phyloP scores from a whole-genome alignment of 2,113 vertebrate genomes.

The Lota lota region DNA sequence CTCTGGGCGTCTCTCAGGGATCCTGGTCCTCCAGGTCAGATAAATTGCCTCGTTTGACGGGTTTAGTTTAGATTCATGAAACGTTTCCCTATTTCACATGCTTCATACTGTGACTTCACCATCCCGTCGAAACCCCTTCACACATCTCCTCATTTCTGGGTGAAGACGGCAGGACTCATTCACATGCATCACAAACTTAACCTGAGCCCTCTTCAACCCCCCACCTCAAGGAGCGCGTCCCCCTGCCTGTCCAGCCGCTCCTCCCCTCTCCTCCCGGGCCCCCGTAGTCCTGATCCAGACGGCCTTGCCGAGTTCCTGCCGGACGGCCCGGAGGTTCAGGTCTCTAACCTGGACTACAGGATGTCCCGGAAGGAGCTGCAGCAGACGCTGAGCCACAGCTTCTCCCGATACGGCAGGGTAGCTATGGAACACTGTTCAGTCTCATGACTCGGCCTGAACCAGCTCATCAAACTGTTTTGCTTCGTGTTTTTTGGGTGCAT shows the following conservation, averaged over 20 bases:
- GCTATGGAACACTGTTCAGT: background rate
- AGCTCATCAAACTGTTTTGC: no score
- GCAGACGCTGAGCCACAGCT: constrained; percentile 83
- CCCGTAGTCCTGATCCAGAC: constrained; percentile 64
- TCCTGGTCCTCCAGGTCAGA: constrained; percentile 90
- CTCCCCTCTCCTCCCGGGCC: constrained; percentile 75
- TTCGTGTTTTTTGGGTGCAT: no score
- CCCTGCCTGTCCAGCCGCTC: constrained; percentile 86
- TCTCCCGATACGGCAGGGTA: constrained; percentile 89
- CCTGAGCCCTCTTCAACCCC: background rate
- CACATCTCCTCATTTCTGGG: no score
- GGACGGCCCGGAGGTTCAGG: constrained; percentile 87
- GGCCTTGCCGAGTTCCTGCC: constrained; percentile 80
- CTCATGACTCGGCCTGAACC: no score
- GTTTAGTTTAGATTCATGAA: no score
- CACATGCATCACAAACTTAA: background rate
- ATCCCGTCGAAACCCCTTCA: no score
- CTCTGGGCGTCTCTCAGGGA: constrained; percentile 79
- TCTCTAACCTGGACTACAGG: constrained; percentile 93
- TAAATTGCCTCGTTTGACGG: no score
- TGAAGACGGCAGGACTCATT: background rate
- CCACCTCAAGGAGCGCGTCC: constrained; percentile 77
- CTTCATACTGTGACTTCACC: no score
- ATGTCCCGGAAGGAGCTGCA: constrained; percentile 92
- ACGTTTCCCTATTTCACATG: no score